Percentiles rank a stretch among this genome's conserved stretches.
These are phyloP conservation scores for Drosophila yooni DNA, from an alignment of 2,888 invertebrate genomes.

Conservation along the genomic window DNA sequence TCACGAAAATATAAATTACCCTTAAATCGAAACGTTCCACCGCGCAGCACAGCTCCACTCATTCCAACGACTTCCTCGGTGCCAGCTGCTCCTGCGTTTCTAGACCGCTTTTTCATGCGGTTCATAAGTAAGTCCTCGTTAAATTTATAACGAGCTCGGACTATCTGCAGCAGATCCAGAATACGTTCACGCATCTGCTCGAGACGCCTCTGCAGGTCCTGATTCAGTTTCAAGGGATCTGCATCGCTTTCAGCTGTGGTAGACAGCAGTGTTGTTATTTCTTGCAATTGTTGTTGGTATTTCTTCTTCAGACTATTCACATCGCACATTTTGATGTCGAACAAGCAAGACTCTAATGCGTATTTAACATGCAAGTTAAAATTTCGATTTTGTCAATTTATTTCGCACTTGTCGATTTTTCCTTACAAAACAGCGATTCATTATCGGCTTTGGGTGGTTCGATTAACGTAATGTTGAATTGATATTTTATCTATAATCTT, in stretches of 20 bases:
- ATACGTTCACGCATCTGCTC: slow-evolving; percentile 59
- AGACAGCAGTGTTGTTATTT: slow-evolving; percentile 47
- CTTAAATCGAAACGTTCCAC: slow-evolving; percentile 85
- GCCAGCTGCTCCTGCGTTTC: neutral
- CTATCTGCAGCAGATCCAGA: slow-evolving; percentile 54
- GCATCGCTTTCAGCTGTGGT: slow-evolving; percentile 35
- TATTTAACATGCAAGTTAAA: neutral
- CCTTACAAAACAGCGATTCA: slow-evolving; percentile 10
- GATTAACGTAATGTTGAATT: neutral
- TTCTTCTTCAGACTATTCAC: slow-evolving; percentile 15
- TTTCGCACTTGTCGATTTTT: slow-evolving; percentile 13
- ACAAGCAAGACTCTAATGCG: neutral
- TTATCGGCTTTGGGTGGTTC: slow-evolving; percentile 20
- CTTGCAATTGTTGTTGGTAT: slow-evolving; percentile 48
- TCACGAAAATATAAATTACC: slow-evolving; percentile 88
- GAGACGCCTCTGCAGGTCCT: slow-evolving; percentile 74
- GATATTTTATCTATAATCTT: neutral
- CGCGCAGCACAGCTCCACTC: slow-evolving; percentile 85
- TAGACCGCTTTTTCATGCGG: slow-evolving; percentile 33
- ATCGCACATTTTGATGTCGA: slow-evolving; percentile 30
- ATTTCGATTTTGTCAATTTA: neutral
- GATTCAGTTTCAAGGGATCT: slow-evolving; percentile 75
- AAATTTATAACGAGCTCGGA: slow-evolving; percentile 61
- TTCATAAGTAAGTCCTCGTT: slow-evolving; percentile 68
- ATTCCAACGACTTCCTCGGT: slow-evolving; percentile 28